Evolutionary conservation across 1,140 invertebrate genomes (phyloP), one percentile per base, ranked within the genome.

Genomic region (Agraylea sexmaculata): DNA sequence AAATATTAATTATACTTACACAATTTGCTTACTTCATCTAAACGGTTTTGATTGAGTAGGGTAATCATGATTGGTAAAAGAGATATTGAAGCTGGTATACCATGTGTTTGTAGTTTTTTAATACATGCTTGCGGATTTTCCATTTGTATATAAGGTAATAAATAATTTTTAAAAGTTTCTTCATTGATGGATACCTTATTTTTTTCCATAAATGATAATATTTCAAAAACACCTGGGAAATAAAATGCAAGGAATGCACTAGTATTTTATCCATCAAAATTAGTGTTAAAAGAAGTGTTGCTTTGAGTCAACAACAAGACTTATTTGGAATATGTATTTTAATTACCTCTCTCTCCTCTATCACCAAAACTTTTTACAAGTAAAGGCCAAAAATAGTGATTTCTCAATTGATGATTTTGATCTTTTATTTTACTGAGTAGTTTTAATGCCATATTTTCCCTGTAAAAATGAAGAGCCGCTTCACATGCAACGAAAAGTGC

Each of bases 321-420:
- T n/a, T n/a, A n/a, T n/a, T 34, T 3, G 15, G 10, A 16, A 2
- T 42, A 23, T 13, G 2, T 21, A 25, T n/a, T 19, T 21, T 42
- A 31, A 13, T 23, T 52, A 68, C 65, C 63, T 56, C 59, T 63
- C 39, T 68, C 65, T 0, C 63, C 63, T 50, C 58, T 54, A 29
- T 49, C 57, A 40, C 54, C 61, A 1, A 60, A 59, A 5, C 34
- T 53, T 20, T 56, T 51, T 8, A 68, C 19, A 13, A 68, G 40
- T 19, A 68, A 56, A 1, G 73, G 73, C 73, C 74, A 75, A 52
- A 74, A 76, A 53, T 70, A 75, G 51, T 77, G 71, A 0, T 66
- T 50, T 13, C 71, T 52, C 4, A 76, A 11, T 0, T 60, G 54
- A 16, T 67, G 45, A 0, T 58, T 57, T 10, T 64, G 44, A 29